Percentiles rank a stretch among this genome's conserved stretches.
These are phyloP conservation scores for Notarius lentiginosus DNA, from an alignment of 2,113 vertebrate genomes.

Conservation along the genomic window DNA sequence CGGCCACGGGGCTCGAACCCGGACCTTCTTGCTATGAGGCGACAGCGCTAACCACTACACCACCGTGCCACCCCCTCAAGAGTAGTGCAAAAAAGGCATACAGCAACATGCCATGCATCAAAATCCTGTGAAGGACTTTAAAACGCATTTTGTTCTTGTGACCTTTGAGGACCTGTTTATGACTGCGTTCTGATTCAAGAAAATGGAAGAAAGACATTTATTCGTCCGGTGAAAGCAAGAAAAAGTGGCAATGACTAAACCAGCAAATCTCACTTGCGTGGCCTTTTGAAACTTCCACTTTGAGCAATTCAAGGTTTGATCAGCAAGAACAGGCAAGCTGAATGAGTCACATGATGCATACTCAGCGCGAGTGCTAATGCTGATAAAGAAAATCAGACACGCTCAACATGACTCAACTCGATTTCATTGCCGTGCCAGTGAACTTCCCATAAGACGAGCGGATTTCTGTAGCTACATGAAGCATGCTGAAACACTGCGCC, in stretches of 20 bases:
- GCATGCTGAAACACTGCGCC: not conserved
- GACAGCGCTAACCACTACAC: too few species aligned
- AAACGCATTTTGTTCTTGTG: not conserved
- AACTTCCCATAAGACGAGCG: not conserved
- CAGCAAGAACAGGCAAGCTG: conserved; percentile 2
- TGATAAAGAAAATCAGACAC: not conserved
- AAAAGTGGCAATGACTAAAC: not conserved
- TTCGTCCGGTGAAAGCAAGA: not conserved
- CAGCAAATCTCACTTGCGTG: not conserved
- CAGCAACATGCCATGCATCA: not conserved
- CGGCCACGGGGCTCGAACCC: too few species aligned
- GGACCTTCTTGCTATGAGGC: too few species aligned
- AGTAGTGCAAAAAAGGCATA: too few species aligned
- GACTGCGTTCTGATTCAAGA: not conserved
- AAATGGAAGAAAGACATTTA: not conserved
- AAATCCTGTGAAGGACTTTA: not conserved
- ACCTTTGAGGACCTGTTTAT: not conserved
- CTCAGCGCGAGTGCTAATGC: too few species aligned
- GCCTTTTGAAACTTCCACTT: not conserved
- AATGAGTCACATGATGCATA: not conserved
- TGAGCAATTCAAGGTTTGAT: not conserved
- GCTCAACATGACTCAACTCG: not conserved
- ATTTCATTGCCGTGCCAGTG: not conserved
- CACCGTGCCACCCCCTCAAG: too few species aligned
- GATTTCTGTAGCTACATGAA: not conserved